Evolutionary conservation across 2,888 invertebrate genomes (phyloP).

Genomic region (Cheilosia scutellata): DNA sequence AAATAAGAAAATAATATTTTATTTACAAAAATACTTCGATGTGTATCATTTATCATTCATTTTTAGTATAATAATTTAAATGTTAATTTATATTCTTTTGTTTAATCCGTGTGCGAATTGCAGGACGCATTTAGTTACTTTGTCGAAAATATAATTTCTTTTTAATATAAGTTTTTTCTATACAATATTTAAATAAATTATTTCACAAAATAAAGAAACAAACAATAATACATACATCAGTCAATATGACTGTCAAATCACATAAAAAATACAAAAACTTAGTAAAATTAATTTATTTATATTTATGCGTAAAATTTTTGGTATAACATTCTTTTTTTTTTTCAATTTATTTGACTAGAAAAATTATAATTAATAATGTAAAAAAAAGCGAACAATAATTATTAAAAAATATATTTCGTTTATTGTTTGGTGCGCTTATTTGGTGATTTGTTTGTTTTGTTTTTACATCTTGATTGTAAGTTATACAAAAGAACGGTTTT

Average conservation of each 20-base stretch:
- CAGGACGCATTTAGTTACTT: conserved; percentile 48
- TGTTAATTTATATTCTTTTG: conserved; percentile 27
- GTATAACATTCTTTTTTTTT: conserved; percentile 29
- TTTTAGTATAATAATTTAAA: conserved; percentile 45
- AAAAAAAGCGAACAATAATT: conserved; percentile 24
- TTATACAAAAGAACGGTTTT: conserved; percentile 48
- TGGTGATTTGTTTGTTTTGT: conserved; percentile 46
- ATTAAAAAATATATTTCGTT: conserved; percentile 52
- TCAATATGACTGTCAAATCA: conserved; percentile 75
- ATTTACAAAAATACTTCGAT: conserved; percentile 76
- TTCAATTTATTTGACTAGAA: conserved; percentile 63
- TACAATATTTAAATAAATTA: conserved; percentile 60
- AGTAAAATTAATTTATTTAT: conserved; percentile 52
- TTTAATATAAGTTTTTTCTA: conserved; percentile 17
- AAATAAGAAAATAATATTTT: conserved; percentile 33
- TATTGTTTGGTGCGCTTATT: conserved; percentile 67
- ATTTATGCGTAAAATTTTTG: conserved; percentile 40
- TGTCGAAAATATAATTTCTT: conserved; percentile 54
- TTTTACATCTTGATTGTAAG: conserved; percentile 64
- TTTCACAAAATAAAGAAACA: conserved; percentile 27
- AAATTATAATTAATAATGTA: conserved; percentile 44
- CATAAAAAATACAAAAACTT: conserved; percentile 54
- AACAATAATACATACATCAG: conserved; percentile 52
- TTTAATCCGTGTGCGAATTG: conserved; percentile 56
- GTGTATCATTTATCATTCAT: conserved; percentile 55